A percentile compares a stretch with the other conserved stretches of the same genome.
These are phyloP conservation scores for Drosophila lacertosa DNA, from an alignment of 1,140 invertebrate genomes.

Conservation along the genomic window DNA sequence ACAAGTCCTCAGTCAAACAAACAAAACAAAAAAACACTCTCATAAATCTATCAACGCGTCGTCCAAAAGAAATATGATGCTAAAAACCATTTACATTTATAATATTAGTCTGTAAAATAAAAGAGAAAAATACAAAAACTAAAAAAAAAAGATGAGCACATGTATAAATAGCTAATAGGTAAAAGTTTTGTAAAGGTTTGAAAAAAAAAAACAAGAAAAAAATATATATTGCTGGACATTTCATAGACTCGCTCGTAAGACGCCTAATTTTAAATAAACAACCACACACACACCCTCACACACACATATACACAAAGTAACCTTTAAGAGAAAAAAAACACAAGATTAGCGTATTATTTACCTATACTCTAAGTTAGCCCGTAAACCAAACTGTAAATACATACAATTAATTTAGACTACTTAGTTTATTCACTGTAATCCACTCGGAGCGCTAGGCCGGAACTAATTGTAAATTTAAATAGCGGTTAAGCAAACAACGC, in stretches of 20 bases:
- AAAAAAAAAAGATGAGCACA: constrained; percentile 18
- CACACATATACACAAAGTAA: constrained; percentile 34
- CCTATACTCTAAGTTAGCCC: constrained; percentile 39
- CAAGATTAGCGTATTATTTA: constrained; percentile 44
- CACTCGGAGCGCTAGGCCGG: constrained; percentile 33
- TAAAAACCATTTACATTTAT: constrained; percentile 51
- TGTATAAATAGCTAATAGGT: constrained; percentile 69
- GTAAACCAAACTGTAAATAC: constrained; percentile 37
- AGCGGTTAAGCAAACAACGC: constrained; percentile 18
- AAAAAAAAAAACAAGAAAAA: constrained; percentile 30
- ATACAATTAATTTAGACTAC: constrained; percentile 30
- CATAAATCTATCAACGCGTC: constrained; percentile 50
- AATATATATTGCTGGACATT: constrained; percentile 75
- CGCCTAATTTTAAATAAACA: constrained; percentile 48
- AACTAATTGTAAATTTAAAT: constrained; percentile 50
- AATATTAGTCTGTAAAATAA: constrained; percentile 63
- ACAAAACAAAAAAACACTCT: constrained; percentile 23
- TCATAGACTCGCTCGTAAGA: constrained; percentile 60
- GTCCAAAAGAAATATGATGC: constrained; percentile 71
- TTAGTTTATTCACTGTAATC: constrained; percentile 38
- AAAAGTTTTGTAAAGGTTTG: constrained; percentile 62
- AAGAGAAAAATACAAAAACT: constrained; percentile 16
- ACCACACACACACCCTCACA: constrained; percentile 20
- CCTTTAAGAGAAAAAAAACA: constrained; percentile 9
- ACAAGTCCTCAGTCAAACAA: constrained; percentile 6